Evolutionary conservation across 2,888 invertebrate species (phyloP).

Genomic region (Zootermopsis nevadensis): DNA sequence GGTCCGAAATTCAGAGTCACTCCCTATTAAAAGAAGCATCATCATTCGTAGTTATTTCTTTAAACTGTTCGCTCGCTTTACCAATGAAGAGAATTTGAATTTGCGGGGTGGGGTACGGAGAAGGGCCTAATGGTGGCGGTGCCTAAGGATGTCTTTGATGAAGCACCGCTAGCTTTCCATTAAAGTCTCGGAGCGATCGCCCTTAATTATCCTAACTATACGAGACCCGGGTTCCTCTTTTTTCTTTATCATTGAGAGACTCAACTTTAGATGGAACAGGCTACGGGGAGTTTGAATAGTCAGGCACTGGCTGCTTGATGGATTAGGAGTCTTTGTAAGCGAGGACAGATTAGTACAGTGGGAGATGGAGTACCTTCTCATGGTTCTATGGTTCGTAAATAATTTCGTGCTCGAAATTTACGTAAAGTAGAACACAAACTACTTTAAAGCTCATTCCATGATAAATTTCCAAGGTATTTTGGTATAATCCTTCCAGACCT

Average conservation of each 20-base stretch:
- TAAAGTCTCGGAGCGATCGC: not conserved
- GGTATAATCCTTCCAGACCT: not conserved
- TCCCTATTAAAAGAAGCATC: constrained; percentile 3
- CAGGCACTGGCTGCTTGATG: constrained; percentile 29
- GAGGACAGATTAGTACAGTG: constrained; percentile 17
- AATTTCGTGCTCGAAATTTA: constrained; percentile 5
- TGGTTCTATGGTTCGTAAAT: not conserved
- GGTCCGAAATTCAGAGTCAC: constrained; percentile 9
- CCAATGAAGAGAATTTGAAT: not conserved
- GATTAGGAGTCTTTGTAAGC: constrained; percentile 37
- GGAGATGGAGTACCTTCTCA: not conserved
- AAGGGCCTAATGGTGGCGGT: not conserved
- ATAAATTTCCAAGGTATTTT: constrained; percentile 21
- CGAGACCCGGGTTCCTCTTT: not conserved
- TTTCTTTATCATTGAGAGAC: not conserved
- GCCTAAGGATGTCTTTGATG: constrained; percentile 20
- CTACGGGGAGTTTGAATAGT: constrained; percentile 19
- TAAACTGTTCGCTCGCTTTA: constrained; percentile 8
- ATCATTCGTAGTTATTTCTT: not conserved
- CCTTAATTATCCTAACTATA: constrained; percentile 31
- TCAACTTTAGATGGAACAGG: constrained; percentile 8
- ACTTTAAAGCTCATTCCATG: not conserved
- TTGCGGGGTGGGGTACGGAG: not conserved
- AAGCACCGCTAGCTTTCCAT: constrained; percentile 14
- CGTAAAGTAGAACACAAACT: not conserved